phyloP scores from a whole-genome alignment of 2,113 vertebrate genomes.

The Tyto alba region DNA sequence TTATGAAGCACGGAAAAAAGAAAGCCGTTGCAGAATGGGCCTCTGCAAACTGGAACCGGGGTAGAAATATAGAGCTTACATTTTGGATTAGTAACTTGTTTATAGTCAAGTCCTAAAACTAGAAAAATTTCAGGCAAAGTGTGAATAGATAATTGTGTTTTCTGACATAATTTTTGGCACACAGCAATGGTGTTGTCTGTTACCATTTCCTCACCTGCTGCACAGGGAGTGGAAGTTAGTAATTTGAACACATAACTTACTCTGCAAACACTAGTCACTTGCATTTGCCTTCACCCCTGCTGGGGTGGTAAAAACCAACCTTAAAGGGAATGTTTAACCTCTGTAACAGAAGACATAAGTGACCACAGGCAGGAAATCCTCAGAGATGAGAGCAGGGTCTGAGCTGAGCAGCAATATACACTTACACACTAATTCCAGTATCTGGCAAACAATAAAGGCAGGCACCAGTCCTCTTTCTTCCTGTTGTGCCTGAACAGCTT shows the following conservation, averaged over 20 bases:
- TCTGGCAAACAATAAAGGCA: background rate
- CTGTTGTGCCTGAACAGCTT: background rate
- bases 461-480: too few species aligned
- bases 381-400: background rate
- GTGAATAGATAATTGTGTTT: background rate
- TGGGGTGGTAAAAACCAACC: background rate
- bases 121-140: background rate
- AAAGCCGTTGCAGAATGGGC: background rate
- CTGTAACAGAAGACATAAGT: background rate
- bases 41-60: background rate
- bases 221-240: background rate
- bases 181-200: background rate
- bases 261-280: background rate
- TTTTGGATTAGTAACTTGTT: background rate
- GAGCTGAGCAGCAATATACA: background rate
- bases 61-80: background rate
- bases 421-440: background rate
- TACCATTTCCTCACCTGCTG: background rate
- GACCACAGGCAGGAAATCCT: background rate
- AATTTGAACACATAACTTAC: background rate
- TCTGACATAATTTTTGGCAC: background rate
- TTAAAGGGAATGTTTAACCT: background rate
- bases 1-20: background rate
- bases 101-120: background rate
- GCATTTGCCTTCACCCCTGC: background rate